Evolutionary conservation across 2,797 vertebrate species (phyloP), one percentile per base, ranked within the genome.

Genomic region (Valencia hispanica): DNA sequence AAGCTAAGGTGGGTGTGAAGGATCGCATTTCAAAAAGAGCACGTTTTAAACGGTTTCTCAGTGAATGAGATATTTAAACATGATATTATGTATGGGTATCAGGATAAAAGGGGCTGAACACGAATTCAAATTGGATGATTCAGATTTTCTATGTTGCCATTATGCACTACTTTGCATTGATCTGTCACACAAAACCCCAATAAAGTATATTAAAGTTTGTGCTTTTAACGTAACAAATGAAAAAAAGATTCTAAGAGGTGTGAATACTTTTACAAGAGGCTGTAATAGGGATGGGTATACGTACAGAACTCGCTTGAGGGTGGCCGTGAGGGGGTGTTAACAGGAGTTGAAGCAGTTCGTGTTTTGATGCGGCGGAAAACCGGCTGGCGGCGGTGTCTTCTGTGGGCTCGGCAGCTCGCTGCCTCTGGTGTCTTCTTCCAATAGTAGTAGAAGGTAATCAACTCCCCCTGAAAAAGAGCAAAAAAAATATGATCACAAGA

Each of bases 391-490:
- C 98, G 97, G 91, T 99, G 98, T 91, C 98, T 92, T 74, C 98
- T 98, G 87, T 99, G 98, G 45, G 98, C 98, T 81, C 98, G 96
- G 78, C 98, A 99, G 88, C 97, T 98, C 70, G 98, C 98, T 1
- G 98, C 98, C 85, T 99, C 98, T 0, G 98, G 98, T 5, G 98
- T 99, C 92, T 99, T 99, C 96, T 99, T 99, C 98, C 98, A 99
- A 90, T 99, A 99, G 95, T 99, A 99, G 87, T 99, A 99, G 95
- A 99, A 99, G 74, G 98, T 99, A 86, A 99, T 99, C 79, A 99
- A 94, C 79, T 99, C 98, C 63, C 98, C 98, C 98, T 99, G 95
- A 71, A 88, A 90, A 80, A 27, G 83, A 80, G 5, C 25, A 4
- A 41, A 0, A 41, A 0, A 17, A 27, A 68, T 27, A n/a, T 15